Base-by-base conservation (phyloP, 2,113 vertebrate genomes). In the Eira barbara region DNA sequence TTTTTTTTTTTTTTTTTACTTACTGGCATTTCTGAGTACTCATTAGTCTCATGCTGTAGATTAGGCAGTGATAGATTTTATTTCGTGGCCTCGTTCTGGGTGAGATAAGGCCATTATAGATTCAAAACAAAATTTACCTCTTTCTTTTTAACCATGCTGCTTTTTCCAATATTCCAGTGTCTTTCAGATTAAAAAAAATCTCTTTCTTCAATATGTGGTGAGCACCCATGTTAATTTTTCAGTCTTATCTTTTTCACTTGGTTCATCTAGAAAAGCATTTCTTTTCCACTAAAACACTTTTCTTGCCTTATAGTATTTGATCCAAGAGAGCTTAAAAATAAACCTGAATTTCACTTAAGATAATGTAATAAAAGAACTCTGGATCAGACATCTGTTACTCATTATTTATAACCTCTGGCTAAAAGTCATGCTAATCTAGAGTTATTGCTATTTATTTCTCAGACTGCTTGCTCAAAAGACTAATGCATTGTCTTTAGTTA, bases 301-400 rank as follows among this genome's bases (percentile, higher is more conserved):
- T 82, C 29, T 96, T 90, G 20, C 39, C 69, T 95, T 89, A 90
- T 14, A 86, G 6, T 93, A 96, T 84, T 61, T 95, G 67, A 98
- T 92, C 47, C 39, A 92, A 90, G 52, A 96, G 89, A 90, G 20
- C 23, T 96, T 96, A 92, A 95, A 95, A 96, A 96, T 85, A 71
- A 93, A 78, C 69, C 52, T 71, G 57, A 90, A 36, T 92, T 93
- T 96, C 71, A 81, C 84, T 96, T 93, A 96, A 86, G 86, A 63
- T 97, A 93, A 96, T 97, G 31, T 90, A 93, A 98, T 91, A 83
- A 87, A 94, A 73, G 55, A 73, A 47, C 4, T 78, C 57, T 13
- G 23, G 36, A 69, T 82, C 83, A 97, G 96, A 95, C 47, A 39
- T 92, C 65, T 89, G 71, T 63, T 95, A 87, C 81, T 94, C 45